Conservation (phyloP, 2,888 invertebrate species). For the Chaitophorus viminalis region DNA sequence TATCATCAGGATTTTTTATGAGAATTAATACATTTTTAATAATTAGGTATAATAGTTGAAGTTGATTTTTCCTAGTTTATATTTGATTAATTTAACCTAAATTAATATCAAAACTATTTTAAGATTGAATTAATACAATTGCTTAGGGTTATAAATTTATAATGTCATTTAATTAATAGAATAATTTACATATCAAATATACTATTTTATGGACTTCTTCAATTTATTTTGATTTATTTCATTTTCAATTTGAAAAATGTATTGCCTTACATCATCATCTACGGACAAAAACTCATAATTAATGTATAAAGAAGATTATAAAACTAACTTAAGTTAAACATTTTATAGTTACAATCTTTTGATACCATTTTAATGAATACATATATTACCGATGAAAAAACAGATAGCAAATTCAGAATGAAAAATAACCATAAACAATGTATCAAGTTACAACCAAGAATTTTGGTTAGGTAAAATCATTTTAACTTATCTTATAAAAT, state of each 20-base stretch:
- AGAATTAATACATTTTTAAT: no score
- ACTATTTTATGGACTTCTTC: not conserved
- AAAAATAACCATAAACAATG: slow-evolving; percentile 85
- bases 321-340: slow-evolving; percentile 67
- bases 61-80: not conserved
- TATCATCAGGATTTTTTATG: no score
- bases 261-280: slow-evolving; percentile 78
- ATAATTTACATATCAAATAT: not conserved
- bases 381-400: slow-evolving; percentile 47
- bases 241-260: slow-evolving; percentile 73
- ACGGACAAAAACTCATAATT: slow-evolving; percentile 76
- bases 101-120: no score
- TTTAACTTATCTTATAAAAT: slow-evolving; percentile 62
- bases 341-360: slow-evolving; percentile 28
- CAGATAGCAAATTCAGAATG: slow-evolving; percentile 74
- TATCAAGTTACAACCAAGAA: slow-evolving; percentile 85
- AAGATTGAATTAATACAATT: no score
- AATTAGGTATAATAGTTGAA: no score
- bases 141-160: not conserved
- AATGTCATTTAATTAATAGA: no score
- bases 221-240: slow-evolving; percentile 67
- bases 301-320: slow-evolving; percentile 73
- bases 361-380: slow-evolving; percentile 48
- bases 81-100: not conserved
- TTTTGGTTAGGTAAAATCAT: slow-evolving; percentile 74